Evolutionary conservation across 2,797 vertebrate species (phyloP), one percentile per base, ranked within the genome.

Genomic region (Carduelis carduelis): DNA sequence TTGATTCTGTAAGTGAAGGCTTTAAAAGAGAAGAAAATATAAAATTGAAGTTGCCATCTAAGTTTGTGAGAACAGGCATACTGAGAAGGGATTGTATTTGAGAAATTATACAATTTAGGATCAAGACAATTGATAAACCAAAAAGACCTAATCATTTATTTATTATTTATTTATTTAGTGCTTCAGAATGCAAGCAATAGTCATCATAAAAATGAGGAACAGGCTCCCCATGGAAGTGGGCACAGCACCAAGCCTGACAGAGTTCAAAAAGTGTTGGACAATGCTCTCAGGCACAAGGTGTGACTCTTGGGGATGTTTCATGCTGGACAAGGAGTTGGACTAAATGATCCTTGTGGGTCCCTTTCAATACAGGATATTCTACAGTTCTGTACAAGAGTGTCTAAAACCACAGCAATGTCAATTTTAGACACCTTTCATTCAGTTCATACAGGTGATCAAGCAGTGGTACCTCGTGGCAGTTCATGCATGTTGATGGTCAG

Each of bases 381-480:
- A 23, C 20, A 41, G 27, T 14, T 52, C 37, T 57, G 12, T 9
- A 50, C 4, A 59, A 64, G 43, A 65, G 30, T 12, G 10, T 47
- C 57, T 44, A 41, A 85, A 90, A 60, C 4, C 18, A 83, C 26
- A 75, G 41, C 78, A 88, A 72, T 39, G 17, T 28, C 21, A 30
- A 39, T 44, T 85, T 76, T 37, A 80, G 27, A 34, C 8, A 64
- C 11, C 2, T 84, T 76, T 65, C 11, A 53, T 34, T 71, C 37
- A 44, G 28, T 63, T 78, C 55, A 20, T 56, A 70, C 24, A 7
- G 5, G 32, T 66, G 63, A 50, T 23, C 14, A 63, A 80, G 20
- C 12, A 69, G 23, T 18, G 74, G 39, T 14, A 50, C 8, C n/a
- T 49, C 1, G 0, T 1, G 5, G 41, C n/a, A 63, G 24, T 30